Conservation (phyloP, 2,888 invertebrate species). For the Ormia ochracea region DNA sequence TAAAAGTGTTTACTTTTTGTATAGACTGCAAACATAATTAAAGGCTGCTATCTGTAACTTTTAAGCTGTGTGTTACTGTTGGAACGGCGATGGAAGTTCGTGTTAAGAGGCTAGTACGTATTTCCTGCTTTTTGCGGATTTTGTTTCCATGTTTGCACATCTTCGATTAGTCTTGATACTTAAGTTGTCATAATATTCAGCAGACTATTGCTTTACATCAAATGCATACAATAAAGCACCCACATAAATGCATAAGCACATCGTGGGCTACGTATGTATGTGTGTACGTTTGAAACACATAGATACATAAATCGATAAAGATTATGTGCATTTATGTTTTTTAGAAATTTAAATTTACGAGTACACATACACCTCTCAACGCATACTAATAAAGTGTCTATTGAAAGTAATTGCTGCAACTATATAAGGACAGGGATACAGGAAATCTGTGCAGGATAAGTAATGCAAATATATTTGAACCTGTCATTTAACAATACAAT, state of each 20-base stretch:
- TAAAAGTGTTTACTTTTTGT: neutral
- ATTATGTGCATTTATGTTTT: conserved; percentile 49
- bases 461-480: too few species aligned
- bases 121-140: conserved; percentile 48
- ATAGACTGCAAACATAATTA: neutral
- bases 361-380: neutral
- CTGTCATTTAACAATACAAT: too few species aligned
- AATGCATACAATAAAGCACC: neutral
- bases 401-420: too few species aligned
- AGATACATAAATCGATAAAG: conserved; percentile 50
- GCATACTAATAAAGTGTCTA: too few species aligned
- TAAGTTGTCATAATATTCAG: conserved; percentile 46
- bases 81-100: conserved; percentile 25
- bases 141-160: conserved; percentile 31
- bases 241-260: neutral
- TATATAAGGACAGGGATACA: too few species aligned
- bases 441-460: too few species aligned
- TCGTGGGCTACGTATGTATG: neutral
- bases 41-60: neutral
- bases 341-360: conserved; percentile 9
- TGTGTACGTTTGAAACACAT: neutral
- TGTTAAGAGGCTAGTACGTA: conserved; percentile 50
- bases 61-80: neutral
- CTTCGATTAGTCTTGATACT: conserved; percentile 30
- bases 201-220: conserved; percentile 1